Base-by-base conservation (phyloP, 35 echinoderm and acorn worm species). In the Ophioderma brevispina region DNA sequence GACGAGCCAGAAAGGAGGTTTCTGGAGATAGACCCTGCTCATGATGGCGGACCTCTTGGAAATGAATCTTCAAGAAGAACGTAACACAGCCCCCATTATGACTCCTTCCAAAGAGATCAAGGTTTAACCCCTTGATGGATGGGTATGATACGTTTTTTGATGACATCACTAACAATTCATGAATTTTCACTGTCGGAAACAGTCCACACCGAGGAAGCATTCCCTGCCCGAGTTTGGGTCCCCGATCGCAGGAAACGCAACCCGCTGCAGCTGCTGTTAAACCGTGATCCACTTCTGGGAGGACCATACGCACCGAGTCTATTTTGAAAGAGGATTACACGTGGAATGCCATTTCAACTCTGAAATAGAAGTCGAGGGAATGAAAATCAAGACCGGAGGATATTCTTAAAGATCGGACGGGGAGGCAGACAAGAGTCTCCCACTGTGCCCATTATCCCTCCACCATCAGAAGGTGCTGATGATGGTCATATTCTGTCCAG, bases 1-100 rank as follows among this genome's bases (percentile, higher is more conserved):
- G 97, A 99, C 84, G 97, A 99, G 77, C 97, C 97, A 36, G 97
- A 99, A 99, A 75, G 97, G 97, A n/a, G 97, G 97, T 55, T 99
- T 99, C 91, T 99, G 97, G 97, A 87, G 91, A 99, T 99, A 38
- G 97, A 99, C 78, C 97, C 97, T 0, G 88, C 91, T 77, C 97
- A 99, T 78, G 97, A n/a, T n/a, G n/a, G n/a, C 97, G 1, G 97
- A 99, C 30, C 80, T 95, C 37, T 90, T 99, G 8, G 97, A 99
- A 99, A 91, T 36, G 97, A 94, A 89, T 99, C 33, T 93, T 93
- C 87, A 99, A 99, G 76, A 99, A 99, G 86, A 56, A 13, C 82
- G 97, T 23, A 83, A 64, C 39, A 91, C 75, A 34, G 91, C 90
- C 0, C 59, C 59, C 23, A 2, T 70, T 32, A 84, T 84, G 31